Evolutionary conservation across 2,888 invertebrate genomes (phyloP).

Genomic region (Eilema caniola): DNA sequence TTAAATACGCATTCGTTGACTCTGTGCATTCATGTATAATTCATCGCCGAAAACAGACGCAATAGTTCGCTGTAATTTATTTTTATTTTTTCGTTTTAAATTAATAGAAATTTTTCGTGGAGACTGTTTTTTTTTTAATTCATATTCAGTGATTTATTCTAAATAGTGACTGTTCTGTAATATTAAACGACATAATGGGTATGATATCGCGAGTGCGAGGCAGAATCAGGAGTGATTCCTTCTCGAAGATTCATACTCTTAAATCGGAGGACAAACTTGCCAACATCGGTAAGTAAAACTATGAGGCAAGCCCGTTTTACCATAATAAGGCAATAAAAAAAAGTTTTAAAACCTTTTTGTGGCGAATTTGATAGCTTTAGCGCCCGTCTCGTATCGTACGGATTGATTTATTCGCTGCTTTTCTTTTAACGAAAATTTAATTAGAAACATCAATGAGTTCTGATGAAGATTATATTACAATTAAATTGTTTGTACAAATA

Average conservation of each 20-base stretch:
- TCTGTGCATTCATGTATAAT: slow-evolving; percentile 72
- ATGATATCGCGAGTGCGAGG: slow-evolving; percentile 91
- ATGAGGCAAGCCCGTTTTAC: not conserved
- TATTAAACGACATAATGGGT: slow-evolving; percentile 82
- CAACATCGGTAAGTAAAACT: slow-evolving; percentile 87
- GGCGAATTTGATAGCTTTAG: not conserved
- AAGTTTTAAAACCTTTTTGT: not conserved
- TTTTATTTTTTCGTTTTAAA: slow-evolving; percentile 23
- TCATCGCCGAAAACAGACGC: slow-evolving; percentile 62
- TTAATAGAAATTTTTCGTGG: slow-evolving; percentile 14
- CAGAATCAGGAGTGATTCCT: slow-evolving; percentile 88
- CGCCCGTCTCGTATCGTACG: not conserved
- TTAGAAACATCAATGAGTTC: not conserved
- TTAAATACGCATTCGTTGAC: slow-evolving; percentile 53
- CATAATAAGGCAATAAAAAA: not conserved
- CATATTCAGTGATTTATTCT: slow-evolving; percentile 19
- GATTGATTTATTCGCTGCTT: not conserved
- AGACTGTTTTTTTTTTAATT: slow-evolving; percentile 22
- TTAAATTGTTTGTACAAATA: not conserved
- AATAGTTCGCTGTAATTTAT: slow-evolving; percentile 43
- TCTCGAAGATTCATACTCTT: slow-evolving; percentile 88
- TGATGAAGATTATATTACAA: not conserved
- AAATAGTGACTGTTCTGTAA: slow-evolving; percentile 31
- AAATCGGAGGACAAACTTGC: slow-evolving; percentile 90
- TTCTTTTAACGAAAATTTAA: not conserved